Conservation (phyloP, 2,113 vertebrate genomes). For the Apeltes quadracus region DNA sequence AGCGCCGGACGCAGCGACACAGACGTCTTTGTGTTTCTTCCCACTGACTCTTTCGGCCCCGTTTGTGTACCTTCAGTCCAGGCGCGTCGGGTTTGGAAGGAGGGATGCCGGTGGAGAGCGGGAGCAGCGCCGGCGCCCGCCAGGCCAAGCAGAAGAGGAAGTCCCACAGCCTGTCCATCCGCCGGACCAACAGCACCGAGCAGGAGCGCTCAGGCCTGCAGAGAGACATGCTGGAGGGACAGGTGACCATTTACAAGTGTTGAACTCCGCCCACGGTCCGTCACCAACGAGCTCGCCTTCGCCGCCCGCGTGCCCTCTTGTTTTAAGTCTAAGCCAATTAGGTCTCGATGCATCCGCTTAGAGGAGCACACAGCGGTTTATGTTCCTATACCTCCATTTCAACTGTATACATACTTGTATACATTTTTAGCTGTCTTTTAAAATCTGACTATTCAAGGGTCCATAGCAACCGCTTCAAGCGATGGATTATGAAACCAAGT, state of each 20-base stretch:
- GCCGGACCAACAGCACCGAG: constrained; percentile 93
- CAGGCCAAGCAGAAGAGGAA: constrained; percentile 95
- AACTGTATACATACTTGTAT: no score
- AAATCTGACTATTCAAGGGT: no score
- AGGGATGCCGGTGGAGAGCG: constrained; percentile 95
- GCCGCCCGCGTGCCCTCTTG: constrained; percentile 11
- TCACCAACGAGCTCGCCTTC: constrained; percentile 24
- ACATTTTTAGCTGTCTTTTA: no score
- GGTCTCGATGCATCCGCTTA: constrained; percentile 22
- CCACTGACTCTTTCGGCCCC: not conserved
- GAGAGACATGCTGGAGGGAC: constrained; percentile 91
- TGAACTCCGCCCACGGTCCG: not conserved
- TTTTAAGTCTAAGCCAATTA: constrained; percentile 65
- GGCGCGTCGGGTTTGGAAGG: constrained; percentile 70
- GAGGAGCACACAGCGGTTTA: constrained; percentile 23
- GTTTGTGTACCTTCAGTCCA: constrained; percentile 67
- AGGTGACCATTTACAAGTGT: constrained; percentile 78
- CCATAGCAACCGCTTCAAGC: no score
- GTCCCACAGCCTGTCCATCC: constrained; percentile 92
- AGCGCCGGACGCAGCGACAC: constrained; percentile 13
- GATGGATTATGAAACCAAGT: no score
- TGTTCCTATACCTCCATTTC: not conserved
- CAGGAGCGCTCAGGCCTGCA: constrained; percentile 88
- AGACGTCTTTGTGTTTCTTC: not conserved
- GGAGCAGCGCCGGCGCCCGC: constrained; percentile 87